These are phyloP conservation scores for Gymnosoma rotundatum DNA, from an alignment of 2,888 invertebrate species.

Conservation along the genomic window DNA sequence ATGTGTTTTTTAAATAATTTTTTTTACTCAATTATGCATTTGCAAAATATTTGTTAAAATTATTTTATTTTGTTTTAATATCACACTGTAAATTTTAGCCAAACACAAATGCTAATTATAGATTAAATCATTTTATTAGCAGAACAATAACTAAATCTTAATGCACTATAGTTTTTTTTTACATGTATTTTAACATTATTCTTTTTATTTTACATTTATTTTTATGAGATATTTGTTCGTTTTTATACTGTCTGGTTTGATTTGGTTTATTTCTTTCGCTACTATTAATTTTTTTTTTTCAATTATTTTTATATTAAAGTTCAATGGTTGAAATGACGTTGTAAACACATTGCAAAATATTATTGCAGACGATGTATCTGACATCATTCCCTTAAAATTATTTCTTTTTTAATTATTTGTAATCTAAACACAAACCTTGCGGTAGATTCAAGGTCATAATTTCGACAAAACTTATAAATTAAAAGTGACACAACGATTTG, in stretches of 20 bases:
- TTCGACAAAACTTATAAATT: constrained; percentile 35
- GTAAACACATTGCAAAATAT: constrained; percentile 39
- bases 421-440: constrained; percentile 45
- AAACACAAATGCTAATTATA: constrained; percentile 46
- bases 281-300: not conserved
- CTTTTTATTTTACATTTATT: constrained; percentile 10
- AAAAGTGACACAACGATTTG: constrained; percentile 52
- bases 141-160: constrained; percentile 23
- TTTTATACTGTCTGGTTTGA: not conserved
- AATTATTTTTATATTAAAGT: constrained; percentile 15
- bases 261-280: constrained; percentile 1
- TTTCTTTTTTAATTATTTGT: constrained; percentile 18
- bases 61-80: constrained; percentile 25
- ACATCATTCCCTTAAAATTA: constrained; percentile 58
- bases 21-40: constrained; percentile 17
- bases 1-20: not conserved
- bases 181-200: not conserved
- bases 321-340: constrained; percentile 53
- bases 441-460: constrained; percentile 57
- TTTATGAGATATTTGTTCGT: too few relatives aligned
- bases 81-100: constrained; percentile 47
- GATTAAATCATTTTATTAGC: constrained; percentile 26
- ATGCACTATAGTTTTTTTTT: not conserved
- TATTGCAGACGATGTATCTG: constrained; percentile 57
- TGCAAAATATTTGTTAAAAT: constrained; percentile 43